A percentile compares a stretch with the other conserved stretches of the same genome.
These are phyloP conservation scores for Heliothis peltigera DNA, from an alignment of 2,888 invertebrate species.

Conservation along the genomic window DNA sequence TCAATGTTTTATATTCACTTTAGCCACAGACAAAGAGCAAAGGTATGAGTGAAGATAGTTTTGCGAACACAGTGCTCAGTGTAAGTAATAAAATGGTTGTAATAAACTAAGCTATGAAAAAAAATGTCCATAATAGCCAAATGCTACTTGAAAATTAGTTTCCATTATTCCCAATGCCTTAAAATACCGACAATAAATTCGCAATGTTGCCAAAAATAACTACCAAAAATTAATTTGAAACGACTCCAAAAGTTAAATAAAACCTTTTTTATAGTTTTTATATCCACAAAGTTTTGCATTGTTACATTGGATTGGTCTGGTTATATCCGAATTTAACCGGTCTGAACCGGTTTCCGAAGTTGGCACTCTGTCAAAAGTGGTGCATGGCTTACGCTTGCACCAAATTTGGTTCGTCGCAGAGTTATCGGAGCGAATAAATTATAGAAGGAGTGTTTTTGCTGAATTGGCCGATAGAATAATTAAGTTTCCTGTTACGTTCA, in stretches of 20 bases:
- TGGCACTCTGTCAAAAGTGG: conserved; percentile 76
- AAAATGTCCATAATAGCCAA: conserved; percentile 33
- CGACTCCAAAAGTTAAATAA: conserved; percentile 63
- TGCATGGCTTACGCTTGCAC: conserved; percentile 60
- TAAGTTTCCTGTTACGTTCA: conserved; percentile 44
- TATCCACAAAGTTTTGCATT: conserved; percentile 60
- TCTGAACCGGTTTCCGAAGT: conserved; percentile 71
- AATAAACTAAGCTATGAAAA: neutral
- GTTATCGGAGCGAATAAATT: conserved; percentile 59
- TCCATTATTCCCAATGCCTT: conserved; percentile 36
- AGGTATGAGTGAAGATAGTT: too few species aligned
- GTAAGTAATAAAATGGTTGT: too few species aligned
- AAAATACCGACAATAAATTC: conserved; percentile 45
- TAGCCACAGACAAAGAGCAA: too few species aligned
- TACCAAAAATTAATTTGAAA: conserved; percentile 59
- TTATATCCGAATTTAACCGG: conserved; percentile 72
- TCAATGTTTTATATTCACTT: too few species aligned
- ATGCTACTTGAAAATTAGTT: conserved; percentile 18
- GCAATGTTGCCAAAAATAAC: conserved; percentile 52
- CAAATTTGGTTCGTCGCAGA: conserved; percentile 59
- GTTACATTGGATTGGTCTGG: conserved; percentile 66
- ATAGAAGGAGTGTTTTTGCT: conserved; percentile 54
- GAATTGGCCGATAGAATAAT: conserved; percentile 50
- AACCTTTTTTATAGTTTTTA: conserved; percentile 61
- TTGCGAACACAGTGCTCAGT: too few species aligned